A percentile compares a stretch with the other conserved stretches of the same genome.
phyloP scores from a whole-genome alignment of 2,888 invertebrate genomes.

The Micoletzkya japonica region DNA sequence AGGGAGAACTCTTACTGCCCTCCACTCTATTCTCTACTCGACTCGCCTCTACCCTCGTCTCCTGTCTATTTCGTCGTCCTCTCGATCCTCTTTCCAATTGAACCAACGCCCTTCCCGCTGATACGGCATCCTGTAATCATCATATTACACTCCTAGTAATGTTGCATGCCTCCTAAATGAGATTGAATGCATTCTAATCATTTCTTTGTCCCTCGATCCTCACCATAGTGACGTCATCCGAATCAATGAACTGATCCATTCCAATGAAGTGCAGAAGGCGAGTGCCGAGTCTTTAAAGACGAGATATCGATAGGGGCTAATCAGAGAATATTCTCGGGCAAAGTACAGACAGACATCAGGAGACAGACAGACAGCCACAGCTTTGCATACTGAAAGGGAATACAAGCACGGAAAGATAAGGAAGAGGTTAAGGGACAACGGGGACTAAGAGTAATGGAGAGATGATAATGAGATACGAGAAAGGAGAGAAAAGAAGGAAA shows the following conservation, averaged over 20 bases:
- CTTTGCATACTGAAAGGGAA: no score
- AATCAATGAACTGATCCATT: slow-evolving; percentile 89
- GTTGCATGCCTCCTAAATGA: not conserved
- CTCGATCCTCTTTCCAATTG: slow-evolving; percentile 46
- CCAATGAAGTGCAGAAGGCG: slow-evolving; percentile 86
- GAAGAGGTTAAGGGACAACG: not conserved
- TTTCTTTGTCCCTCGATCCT: not conserved
- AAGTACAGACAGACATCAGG: not conserved
- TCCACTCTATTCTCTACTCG: not conserved
- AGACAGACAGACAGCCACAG: no score
- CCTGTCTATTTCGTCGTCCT: slow-evolving; percentile 34
- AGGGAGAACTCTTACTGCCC: slow-evolving; percentile 1
- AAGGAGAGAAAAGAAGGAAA: not conserved
- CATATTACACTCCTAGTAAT: not conserved
- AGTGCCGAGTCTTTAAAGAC: slow-evolving; percentile 77
- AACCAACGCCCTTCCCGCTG: slow-evolving; percentile 44
- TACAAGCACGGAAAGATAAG: not conserved
- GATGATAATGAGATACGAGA: not conserved
- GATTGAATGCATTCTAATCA: not conserved
- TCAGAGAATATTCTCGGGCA: not conserved
- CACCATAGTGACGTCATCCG: slow-evolving; percentile 77
- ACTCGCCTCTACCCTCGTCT: slow-evolving; percentile 14
- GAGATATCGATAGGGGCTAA: not conserved
- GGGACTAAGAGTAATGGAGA: no score
- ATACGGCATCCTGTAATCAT: slow-evolving; percentile 39